These are phyloP conservation scores for Pitangus sulphuratus DNA, from an alignment of 2,797 vertebrate genomes.

Conservation along the genomic window DNA sequence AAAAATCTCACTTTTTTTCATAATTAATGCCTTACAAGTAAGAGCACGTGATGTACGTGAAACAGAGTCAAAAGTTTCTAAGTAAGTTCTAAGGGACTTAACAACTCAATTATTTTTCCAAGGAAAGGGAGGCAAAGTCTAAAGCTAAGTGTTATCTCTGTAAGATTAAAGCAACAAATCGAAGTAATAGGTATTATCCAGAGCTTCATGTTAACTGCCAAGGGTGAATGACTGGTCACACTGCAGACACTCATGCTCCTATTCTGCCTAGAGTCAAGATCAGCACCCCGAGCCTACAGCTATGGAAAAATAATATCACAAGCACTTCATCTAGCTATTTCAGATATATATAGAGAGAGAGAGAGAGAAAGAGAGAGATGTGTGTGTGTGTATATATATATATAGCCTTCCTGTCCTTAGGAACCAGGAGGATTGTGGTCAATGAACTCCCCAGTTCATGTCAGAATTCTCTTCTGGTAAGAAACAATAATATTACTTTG, in stretches of 20 bases:
- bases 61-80: not conserved
- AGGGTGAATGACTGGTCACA: not conserved
- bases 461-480: not conserved
- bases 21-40: not conserved
- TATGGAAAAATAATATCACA: not conserved
- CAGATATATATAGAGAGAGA: not conserved
- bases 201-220: not conserved
- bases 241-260: not conserved
- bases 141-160: not conserved
- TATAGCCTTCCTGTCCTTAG: not conserved
- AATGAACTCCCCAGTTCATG: not conserved
- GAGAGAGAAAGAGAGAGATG: too few relatives aligned
- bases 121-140: not conserved
- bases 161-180: not conserved
- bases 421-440: not conserved
- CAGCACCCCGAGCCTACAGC: not conserved
- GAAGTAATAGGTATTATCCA: not conserved
- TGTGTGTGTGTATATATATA: not conserved
- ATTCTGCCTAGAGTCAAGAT: not conserved
- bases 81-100: not conserved
- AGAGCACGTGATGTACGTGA: not conserved
- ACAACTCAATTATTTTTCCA: not conserved
- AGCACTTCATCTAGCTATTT: not conserved
- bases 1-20: not conserved
- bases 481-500: not conserved